These are phyloP conservation scores for Poecilia velifera DNA, from an alignment of 2,797 vertebrate genomes.

Conservation along the genomic window DNA sequence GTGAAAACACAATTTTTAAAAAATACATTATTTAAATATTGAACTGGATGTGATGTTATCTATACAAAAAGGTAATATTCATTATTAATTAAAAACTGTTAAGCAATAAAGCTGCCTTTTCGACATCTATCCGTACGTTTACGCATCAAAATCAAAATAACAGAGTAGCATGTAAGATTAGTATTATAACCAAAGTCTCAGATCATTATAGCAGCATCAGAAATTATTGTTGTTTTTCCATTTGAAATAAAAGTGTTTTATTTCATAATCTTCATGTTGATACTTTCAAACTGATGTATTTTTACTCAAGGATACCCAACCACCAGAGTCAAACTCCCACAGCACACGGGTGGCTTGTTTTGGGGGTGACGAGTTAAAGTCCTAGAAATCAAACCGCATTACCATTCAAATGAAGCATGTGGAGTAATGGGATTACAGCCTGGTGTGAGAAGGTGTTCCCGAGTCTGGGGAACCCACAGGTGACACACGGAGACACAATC, in stretches of 20 bases:
- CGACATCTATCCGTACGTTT: neutral
- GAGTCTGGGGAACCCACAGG: constrained; percentile 49
- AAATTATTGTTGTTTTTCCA: neutral
- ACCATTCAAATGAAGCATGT: constrained; percentile 82
- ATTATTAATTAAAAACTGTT: neutral
- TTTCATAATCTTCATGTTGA: neutral
- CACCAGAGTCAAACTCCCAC: neutral
- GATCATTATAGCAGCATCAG: neutral
- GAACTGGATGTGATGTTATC: neutral
- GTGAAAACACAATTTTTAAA: neutral
- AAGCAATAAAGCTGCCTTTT: neutral
- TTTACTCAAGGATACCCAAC: neutral
- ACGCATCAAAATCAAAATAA: neutral
- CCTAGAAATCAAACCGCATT: constrained; percentile 79
- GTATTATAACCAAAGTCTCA: neutral
- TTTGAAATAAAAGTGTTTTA: neutral
- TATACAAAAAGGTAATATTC: neutral
- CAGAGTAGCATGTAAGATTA: neutral
- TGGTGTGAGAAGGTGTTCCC: constrained; percentile 51
- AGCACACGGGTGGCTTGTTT: neutral
- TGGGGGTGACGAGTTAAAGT: constrained; percentile 65
- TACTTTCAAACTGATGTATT: neutral
- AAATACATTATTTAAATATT: neutral
- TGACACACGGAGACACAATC: constrained; percentile 45
- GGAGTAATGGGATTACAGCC: constrained; percentile 79